A percentile compares a stretch with the other conserved stretches of the same genome.
phyloP scores from a whole-genome alignment of 2,797 vertebrate genomes.

The Limnodromus scolopaceus region DNA sequence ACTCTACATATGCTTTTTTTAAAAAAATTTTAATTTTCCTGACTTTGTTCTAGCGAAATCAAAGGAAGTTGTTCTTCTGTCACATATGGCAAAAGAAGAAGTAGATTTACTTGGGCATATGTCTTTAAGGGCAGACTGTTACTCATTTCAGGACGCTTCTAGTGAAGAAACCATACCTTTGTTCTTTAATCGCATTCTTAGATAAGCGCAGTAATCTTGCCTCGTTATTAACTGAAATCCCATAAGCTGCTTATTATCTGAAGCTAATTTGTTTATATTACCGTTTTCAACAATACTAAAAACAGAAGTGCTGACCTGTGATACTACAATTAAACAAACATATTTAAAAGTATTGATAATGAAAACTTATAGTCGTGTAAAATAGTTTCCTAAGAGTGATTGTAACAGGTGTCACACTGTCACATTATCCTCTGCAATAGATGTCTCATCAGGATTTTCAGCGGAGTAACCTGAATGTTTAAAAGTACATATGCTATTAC shows the following conservation, averaged over 20 bases:
- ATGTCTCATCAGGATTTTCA: not conserved
- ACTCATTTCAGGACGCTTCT: not conserved
- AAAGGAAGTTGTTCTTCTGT: not conserved
- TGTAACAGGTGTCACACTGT: not conserved
- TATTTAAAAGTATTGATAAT: not conserved
- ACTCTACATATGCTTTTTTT: not conserved
- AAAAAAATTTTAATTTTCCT: not conserved
- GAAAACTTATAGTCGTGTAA: not conserved
- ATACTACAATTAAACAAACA: not conserved
- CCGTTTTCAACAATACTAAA: not conserved
- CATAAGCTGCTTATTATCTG: conserved; percentile 43
- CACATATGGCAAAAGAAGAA: not conserved
- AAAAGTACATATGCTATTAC: not conserved
- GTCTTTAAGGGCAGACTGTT: not conserved
- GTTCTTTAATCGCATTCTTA: conserved; percentile 15
- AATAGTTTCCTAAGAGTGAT: not conserved
- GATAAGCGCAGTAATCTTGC: conserved; percentile 39
- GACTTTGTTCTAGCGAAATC: not conserved
- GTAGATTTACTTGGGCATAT: not conserved
- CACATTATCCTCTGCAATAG: not conserved
- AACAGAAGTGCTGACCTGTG: not conserved
- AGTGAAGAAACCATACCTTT: not conserved
- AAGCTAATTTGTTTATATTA: conserved; percentile 10
- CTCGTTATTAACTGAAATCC: conserved; percentile 34
- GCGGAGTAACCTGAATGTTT: not conserved